Evolutionary conservation across 2,888 invertebrate species (phyloP).

Genomic region (Alloscopus bannaensis): DNA sequence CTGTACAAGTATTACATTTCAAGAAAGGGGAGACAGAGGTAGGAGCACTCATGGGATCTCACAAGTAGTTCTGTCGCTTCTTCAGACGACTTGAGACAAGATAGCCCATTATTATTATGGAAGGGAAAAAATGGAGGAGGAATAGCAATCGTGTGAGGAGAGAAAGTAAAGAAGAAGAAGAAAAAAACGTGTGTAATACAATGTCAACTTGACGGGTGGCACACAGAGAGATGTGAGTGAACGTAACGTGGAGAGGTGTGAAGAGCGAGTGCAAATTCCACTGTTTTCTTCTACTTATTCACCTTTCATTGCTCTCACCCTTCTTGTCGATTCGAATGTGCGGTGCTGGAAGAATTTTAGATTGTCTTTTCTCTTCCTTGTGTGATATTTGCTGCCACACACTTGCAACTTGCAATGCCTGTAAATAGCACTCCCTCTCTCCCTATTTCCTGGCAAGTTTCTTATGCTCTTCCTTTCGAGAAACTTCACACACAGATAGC

Average conservation of each 20-base stretch:
- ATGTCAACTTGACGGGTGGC: constrained; percentile 35
- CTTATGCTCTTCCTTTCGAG: background rate
- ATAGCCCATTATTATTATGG: constrained; percentile 7
- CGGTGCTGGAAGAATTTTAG: too few species aligned
- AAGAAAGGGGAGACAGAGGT: too few species aligned
- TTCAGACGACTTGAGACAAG: background rate
- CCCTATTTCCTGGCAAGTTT: constrained; percentile 2
- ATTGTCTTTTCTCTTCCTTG: too few species aligned
- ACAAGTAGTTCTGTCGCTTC: too few species aligned
- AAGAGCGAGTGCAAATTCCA: constrained; percentile 40
- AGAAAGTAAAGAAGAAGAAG: background rate
- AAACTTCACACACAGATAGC: too few species aligned
- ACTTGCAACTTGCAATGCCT: too few species aligned
- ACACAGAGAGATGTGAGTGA: background rate
- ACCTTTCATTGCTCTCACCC: constrained; percentile 5
- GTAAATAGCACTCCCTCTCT: background rate
- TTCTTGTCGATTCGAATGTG: background rate
- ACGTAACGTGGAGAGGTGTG: constrained; percentile 50
- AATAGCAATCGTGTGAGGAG: too few species aligned
- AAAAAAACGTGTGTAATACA: constrained; percentile 19
- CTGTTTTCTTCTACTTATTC: constrained; percentile 13
- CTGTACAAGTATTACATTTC: too few species aligned
- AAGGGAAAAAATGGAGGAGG: background rate
- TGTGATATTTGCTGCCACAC: background rate
- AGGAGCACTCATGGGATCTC: too few species aligned